Base-by-base conservation (phyloP, 2,888 invertebrate genomes). In the Dinocampus coccinellae region DNA sequence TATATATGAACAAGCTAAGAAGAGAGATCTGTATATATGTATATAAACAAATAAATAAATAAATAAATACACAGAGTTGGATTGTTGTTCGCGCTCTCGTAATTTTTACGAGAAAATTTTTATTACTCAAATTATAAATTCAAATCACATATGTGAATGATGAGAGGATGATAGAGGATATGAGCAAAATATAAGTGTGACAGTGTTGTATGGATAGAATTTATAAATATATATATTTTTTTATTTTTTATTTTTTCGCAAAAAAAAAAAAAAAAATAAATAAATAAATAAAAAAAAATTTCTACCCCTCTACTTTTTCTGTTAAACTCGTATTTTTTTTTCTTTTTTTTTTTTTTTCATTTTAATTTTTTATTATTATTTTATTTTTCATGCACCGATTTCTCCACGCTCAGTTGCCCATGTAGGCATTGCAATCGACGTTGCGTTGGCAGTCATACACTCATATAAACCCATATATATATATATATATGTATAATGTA, bases 371-470 rank as follows among this genome's bases (percentile, higher is more conserved):
- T n/a, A n/a, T n/a, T n/a, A n/a, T n/a, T n/a, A n/a, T n/a, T n/a
- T n/a, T n/a, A n/a, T n/a, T n/a, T n/a, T n/a, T n/a, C n/a, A n/a
- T n/a, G n/a, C n/a, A 36, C 68, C 36, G 69, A 69, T 69, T 69
- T 69, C 69, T 69, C 69, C 69, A 63, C 69, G 33, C 57, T 69
- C 62, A 63, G 57, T 42, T 42, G 29, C 24, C 61, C 61, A 34
- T 39, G n/a, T 6, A 20, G 7, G 7, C 52, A 61, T 55, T 69
- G 69, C 53, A 62, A 53, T 53, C 36, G 26, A 42, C 26, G 39
- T 42, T 68, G 62, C 42, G 39, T 47, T 47, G 47, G 47, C 47
- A 47, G 47, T 47, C 9, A n/a, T 47, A n/a, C 16, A 47, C 47
- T 16, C 16, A 13, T 2, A n/a, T 47, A 20, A n/a, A 47, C 16